phyloP scores from a whole-genome alignment of 2,888 invertebrate genomes.

The Heteromurus nitidus region DNA sequence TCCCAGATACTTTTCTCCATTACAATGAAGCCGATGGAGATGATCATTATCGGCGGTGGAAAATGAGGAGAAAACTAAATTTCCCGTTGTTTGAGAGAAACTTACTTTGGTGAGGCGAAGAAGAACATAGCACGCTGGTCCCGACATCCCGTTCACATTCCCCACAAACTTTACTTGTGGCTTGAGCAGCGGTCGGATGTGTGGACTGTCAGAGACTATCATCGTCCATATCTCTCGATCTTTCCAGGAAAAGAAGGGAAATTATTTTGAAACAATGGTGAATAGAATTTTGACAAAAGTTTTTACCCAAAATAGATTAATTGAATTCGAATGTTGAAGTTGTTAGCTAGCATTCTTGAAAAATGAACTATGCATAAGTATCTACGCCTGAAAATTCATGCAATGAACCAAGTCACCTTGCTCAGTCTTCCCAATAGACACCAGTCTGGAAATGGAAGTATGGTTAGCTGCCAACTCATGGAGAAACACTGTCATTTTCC shows the following conservation, averaged over 20 bases:
- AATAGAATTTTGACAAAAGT: background rate
- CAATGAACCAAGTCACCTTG: constrained; percentile 74
- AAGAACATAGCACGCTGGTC: constrained; percentile 76
- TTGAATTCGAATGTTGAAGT: background rate
- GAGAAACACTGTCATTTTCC: constrained; percentile 73
- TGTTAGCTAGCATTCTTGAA: background rate
- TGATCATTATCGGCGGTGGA: background rate
- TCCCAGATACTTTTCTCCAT: no score
- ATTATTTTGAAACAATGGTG: background rate
- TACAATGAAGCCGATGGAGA: no score
- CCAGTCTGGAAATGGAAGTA: constrained; percentile 74
- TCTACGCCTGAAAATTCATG: background rate
- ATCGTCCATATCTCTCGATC: constrained; percentile 78
- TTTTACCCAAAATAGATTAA: background rate
- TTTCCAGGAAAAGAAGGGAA: constrained; percentile 66
- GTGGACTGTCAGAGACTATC: constrained; percentile 77
- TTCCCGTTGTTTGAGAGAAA: background rate
- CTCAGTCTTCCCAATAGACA: constrained; percentile 77
- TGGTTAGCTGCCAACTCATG: constrained; percentile 73
- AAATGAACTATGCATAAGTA: background rate
- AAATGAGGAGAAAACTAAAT: background rate
- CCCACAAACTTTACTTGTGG: constrained; percentile 78
- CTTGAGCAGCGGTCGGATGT: constrained; percentile 76
- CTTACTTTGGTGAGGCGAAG: constrained; percentile 76
- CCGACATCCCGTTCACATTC: constrained; percentile 78